A percentile compares a stretch with the other conserved stretches of the same genome.
Conservation (phyloP, 2,888 invertebrate species). For the Arrhopalites spinosus region DNA sequence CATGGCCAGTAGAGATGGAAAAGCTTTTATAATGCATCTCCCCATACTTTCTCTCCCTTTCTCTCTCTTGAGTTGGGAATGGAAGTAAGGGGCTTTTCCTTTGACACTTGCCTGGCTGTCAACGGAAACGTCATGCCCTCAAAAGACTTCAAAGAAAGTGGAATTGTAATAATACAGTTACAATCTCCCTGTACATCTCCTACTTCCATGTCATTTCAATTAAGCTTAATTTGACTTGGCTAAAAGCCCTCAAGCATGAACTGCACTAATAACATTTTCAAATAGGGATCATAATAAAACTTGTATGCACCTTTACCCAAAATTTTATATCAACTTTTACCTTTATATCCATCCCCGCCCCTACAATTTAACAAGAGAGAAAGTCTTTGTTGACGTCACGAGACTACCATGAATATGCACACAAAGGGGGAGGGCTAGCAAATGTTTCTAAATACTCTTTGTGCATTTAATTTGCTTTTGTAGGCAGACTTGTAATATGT, state of each 20-base stretch:
- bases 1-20: neutral
- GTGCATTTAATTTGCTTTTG: too few species aligned
- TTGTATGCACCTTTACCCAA: neutral
- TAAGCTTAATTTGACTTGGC: constrained; percentile 30
- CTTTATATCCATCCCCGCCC: too few species aligned
- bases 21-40: too few species aligned
- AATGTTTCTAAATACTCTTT: too few species aligned
- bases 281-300: neutral
- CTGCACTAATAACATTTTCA: neutral
- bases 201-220: constrained; percentile 24
- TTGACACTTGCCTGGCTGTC: constrained; percentile 5
- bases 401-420: too few species aligned
- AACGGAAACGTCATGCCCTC: constrained; percentile 11
- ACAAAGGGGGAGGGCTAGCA: too few species aligned
- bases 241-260: constrained; percentile 23
- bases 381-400: too few species aligned
- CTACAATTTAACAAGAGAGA: too few species aligned
- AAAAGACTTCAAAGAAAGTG: constrained; percentile 19
- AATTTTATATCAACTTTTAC: neutral
- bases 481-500: too few species aligned
- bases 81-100: neutral
- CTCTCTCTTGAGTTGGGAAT: neutral
- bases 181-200: neutral
- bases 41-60: constrained; percentile 5
- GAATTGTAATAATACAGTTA: neutral